These are phyloP conservation scores for Heliconius nattereri DNA, from an alignment of 1,140 invertebrate species.

Conservation along the genomic window DNA sequence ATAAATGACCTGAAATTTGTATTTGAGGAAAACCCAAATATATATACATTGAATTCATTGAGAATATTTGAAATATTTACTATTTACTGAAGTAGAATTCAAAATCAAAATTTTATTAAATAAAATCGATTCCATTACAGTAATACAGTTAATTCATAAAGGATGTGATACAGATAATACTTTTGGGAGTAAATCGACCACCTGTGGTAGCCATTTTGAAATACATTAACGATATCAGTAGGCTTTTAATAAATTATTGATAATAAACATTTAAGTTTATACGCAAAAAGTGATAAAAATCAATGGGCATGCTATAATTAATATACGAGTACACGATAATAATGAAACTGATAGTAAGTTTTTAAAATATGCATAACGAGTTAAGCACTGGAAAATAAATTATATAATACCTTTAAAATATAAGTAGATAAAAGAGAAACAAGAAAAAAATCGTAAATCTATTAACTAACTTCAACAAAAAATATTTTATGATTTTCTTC, in stretches of 20 bases:
- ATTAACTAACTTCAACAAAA: too few species aligned
- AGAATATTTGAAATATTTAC: too few species aligned
- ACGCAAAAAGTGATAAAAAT: slow-evolving; percentile 1
- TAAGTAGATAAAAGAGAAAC: too few species aligned
- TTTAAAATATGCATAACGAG: too few species aligned
- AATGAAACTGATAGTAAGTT: background rate
- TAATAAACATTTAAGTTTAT: background rate
- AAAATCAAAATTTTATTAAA: background rate
- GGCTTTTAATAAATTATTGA: slow-evolving; percentile 6
- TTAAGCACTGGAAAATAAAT: too few species aligned
- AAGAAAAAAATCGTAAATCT: too few species aligned
- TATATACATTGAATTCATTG: too few species aligned
- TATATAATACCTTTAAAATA: too few species aligned
- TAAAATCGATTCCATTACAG: background rate
- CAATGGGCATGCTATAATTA: background rate
- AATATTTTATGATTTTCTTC: too few species aligned
- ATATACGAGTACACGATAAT: background rate
- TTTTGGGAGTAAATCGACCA: background rate
- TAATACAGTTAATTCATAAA: background rate
- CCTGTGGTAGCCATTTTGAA: background rate
- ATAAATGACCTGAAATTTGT: too few species aligned
- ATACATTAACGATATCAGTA: background rate
- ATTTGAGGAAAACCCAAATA: too few species aligned
- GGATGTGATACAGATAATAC: background rate
- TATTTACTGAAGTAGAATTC: background rate